Percentiles rank a stretch among this genome's conserved stretches.
Conservation (phyloP, 1,140 invertebrate genomes). For the Antheraea pernyi region DNA sequence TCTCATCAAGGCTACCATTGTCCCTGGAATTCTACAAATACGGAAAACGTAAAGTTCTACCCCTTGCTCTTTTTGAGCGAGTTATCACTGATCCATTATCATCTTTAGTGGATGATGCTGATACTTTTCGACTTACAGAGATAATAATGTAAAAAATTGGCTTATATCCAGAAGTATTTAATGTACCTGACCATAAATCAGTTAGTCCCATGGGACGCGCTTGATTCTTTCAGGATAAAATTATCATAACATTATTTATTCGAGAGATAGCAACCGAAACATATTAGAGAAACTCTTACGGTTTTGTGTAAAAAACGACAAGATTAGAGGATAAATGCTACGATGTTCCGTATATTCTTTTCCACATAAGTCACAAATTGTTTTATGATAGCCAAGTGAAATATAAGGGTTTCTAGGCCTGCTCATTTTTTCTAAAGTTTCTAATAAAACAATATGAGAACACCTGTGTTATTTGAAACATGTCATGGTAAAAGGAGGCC, state of each 20-base stretch:
- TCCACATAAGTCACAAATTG: background rate
- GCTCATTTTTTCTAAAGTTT: background rate
- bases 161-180: background rate
- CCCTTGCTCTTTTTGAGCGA: no score
- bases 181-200: background rate
- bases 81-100: no score
- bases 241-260: slow-evolving; percentile 9
- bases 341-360: slow-evolving; percentile 12
- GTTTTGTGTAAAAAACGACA: slow-evolving; percentile 13
- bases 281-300: slow-evolving; percentile 13
- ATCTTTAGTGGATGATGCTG: no score
- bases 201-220: background rate
- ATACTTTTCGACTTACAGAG: background rate
- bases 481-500: no score
- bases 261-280: slow-evolving; percentile 8
- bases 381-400: slow-evolving; percentile 17
- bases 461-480: background rate
- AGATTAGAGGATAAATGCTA: slow-evolving; percentile 15
- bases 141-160: no score
- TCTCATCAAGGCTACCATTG: no score
- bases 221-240: background rate
- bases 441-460: background rate
- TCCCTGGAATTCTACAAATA: no score
- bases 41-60: no score
- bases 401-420: background rate